Evolutionary conservation across 1,140 invertebrate genomes (phyloP), one percentile per base, ranked within the genome.

Genomic region (Eupeodes corollae): DNA sequence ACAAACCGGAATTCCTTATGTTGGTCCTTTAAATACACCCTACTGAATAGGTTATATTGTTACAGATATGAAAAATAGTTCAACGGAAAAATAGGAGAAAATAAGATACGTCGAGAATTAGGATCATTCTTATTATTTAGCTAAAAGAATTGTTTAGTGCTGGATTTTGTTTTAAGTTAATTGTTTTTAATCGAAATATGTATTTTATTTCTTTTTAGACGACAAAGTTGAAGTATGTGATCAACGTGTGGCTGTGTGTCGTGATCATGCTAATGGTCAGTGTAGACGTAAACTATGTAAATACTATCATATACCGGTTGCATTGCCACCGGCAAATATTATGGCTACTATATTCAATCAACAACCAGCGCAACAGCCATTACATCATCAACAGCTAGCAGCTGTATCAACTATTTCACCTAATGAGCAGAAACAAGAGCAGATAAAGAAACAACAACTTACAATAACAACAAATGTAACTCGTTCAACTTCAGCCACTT

Each of bases 241-340:
- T 73, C 87, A 88, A 70, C 83, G 86, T 72, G 89, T 93, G 75
- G 88, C 88, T 69, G 89, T 93, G 61, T 94, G 90, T 75, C 86
- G 88, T 69, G 89, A 93, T 78, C 86, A 87, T 70, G 88, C 86
- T 63, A 89, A 88, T 70, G 88, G 88, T 66, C 82, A 86, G 70
- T 92, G 89, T 73, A 78, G 81, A 61, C 84, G 88, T 69, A 82
- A 85, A 69, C 79, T 84, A 72, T 93, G 89, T 83, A 91, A 91
- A 83, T 92, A 88, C 79, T 90, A 89, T 79, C 86, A 90, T 77
- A 88, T 90, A 78, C 87, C 86, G 61, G 79, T 87, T 70, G 78
- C 78, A 58, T 74, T 88, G 75, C 84, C 85, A 59, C 84, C 84
- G 60, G 84, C 84, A 54, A 66, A 66, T 54, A 60, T 67, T 43